These are phyloP conservation scores for Lepidochrysops patricia DNA, from an alignment of 2,888 invertebrate species.

Conservation along the genomic window DNA sequence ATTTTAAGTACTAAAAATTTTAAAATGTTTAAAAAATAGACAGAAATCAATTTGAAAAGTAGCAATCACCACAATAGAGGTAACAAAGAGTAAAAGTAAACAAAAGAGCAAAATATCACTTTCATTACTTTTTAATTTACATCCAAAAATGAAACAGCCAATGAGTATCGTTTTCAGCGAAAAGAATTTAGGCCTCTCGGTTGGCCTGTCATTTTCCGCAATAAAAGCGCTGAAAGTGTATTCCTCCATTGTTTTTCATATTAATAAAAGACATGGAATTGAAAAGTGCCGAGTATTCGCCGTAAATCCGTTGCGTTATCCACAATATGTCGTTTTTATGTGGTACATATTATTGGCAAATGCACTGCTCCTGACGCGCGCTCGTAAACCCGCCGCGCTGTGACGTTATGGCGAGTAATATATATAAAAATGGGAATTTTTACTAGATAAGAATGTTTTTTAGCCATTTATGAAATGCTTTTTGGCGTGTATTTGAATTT, in stretches of 20 bases:
- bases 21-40: not conserved
- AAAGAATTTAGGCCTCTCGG: conserved; percentile 6
- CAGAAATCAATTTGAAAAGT: not conserved
- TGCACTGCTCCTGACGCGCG: conserved; percentile 18
- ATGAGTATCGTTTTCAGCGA: conserved; percentile 4
- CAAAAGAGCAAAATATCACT: not conserved
- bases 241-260: conserved; percentile 7
- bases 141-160: conserved; percentile 6
- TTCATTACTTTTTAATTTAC: conserved; percentile 2
- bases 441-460: conserved; percentile 12
- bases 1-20: too few species aligned
- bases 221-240: conserved; percentile 5
- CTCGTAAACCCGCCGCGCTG: conserved; percentile 15
- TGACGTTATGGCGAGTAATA: conserved; percentile 11
- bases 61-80: not conserved
- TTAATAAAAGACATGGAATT: conserved; percentile 12
- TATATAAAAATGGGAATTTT: conserved; percentile 10
- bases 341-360: conserved; percentile 20
- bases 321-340: conserved; percentile 21
- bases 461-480: conserved; percentile 1
- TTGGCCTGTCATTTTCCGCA: conserved; percentile 8
- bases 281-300: conserved; percentile 14
- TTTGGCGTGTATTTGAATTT: conserved; percentile 2
- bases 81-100: not conserved
- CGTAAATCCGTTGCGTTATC: conserved; percentile 20